These are phyloP conservation scores for Ichneumoninae sp. DNA, from an alignment of 2,888 invertebrate genomes.

Conservation along the genomic window DNA sequence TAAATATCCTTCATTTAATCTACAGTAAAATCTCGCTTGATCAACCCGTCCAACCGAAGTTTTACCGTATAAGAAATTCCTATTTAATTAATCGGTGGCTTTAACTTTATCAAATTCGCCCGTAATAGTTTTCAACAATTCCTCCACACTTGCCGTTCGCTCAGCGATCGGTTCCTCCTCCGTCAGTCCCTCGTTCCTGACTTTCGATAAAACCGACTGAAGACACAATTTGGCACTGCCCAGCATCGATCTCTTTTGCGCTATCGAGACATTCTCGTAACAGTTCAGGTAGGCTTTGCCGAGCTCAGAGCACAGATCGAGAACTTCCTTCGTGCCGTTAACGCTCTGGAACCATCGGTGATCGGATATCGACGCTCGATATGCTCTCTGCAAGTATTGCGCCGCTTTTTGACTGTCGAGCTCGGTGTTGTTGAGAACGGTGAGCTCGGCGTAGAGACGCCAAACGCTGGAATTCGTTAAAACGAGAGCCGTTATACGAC, in stretches of 20 bases:
- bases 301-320: constrained; percentile 87
- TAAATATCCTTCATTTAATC: not conserved
- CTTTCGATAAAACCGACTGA: constrained; percentile 82
- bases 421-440: constrained; percentile 83
- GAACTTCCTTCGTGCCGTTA: constrained; percentile 86
- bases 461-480: constrained; percentile 91
- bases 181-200: constrained; percentile 82
- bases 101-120: constrained; percentile 74
- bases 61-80: not conserved
- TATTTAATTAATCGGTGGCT: constrained; percentile 41
- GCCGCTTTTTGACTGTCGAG: constrained; percentile 84
- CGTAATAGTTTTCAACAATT: constrained; percentile 75
- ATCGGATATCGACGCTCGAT: constrained; percentile 89
- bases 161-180: constrained; percentile 77
- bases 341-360: constrained; percentile 87
- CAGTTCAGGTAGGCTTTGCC: constrained; percentile 87
- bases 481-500: constrained; percentile 89
- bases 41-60: not conserved
- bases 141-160: constrained; percentile 78
- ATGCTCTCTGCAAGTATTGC: constrained; percentile 92
- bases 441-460: constrained; percentile 92
- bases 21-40: not conserved
- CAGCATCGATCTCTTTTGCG: constrained; percentile 81
- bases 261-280: constrained; percentile 84
- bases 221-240: constrained; percentile 80